Base-by-base conservation (phyloP, 1,140 invertebrate species). In the Psilanteris sp. region DNA sequence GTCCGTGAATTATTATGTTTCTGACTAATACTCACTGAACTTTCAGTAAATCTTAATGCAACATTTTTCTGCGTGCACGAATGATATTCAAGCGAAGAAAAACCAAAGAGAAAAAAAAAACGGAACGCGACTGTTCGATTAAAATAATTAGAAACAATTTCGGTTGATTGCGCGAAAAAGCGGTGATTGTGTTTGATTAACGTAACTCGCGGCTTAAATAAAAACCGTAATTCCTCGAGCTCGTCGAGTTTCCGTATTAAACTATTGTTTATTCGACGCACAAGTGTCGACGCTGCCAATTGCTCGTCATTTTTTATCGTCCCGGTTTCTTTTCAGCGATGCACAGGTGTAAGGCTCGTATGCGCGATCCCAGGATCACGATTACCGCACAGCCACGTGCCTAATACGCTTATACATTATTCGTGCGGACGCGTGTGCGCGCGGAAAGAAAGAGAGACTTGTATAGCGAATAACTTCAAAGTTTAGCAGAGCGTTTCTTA, bases 401-500 rank as follows among this genome's bases (percentile, higher is more conserved):
- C 55, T 31, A 46, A 43, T 41, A 34, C 29, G 29, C 55, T 36
- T 31, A 27, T 26, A 32, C 29, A 46, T 46, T 44, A 46, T 27
- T 44, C 41, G 29, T 46, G 11, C 13, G 16, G 26, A 31, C 8
- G 41, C 41, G 39, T 15, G 31, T 14, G 18, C 24, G 15, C 41
- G 15, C 31, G 16, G 26, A 55, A 18, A 29, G 9, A 36, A 10
- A 26, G 6, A 4, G 9, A 4, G 32, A 32, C n/a, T n/a, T n/a
- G n/a, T n/a, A n/a, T 4, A 78, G 57, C 39, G 66, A 81, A 81
- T 78, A 81, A 76, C 64, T 83, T 79, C 62, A 15, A 72, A 66
- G 78, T 39, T 62, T 81, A 85, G 70, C 80, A 83, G 82, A 83
- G 82, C 83, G 83, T 85, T 80, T 79, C 82, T 59, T 78, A 70